A percentile compares a stretch with the other conserved stretches of the same genome.
Conservation (phyloP, 2,888 invertebrate genomes). For the Orthosia gothica region DNA sequence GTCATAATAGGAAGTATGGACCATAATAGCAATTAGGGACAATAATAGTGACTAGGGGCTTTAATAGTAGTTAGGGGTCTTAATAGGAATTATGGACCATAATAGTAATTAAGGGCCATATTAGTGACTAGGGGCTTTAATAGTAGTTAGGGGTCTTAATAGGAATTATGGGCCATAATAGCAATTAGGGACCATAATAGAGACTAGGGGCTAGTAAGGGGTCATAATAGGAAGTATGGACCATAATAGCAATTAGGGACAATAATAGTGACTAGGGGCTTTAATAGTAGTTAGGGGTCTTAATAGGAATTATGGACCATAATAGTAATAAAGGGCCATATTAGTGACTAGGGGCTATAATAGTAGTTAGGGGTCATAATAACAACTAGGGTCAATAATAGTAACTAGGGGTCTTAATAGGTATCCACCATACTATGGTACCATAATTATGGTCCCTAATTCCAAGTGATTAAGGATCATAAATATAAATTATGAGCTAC, state of each 20-base stretch:
- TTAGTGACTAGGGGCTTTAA: background rate
- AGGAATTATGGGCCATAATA: background rate
- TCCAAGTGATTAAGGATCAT: too few species aligned
- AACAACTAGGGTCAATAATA: background rate
- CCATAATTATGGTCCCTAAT: too few species aligned
- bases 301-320: background rate
- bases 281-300: background rate
- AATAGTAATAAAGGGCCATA: background rate
- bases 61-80: background rate
- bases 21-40: background rate
- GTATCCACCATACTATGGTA: too few species aligned
- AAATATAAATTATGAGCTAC: too few species aligned
- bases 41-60: too few species aligned
- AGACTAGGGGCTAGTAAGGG: background rate
- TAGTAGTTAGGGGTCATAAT: background rate
- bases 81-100: background rate
- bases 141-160: accelerated
- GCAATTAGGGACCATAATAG: background rate
- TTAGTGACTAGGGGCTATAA: too few species aligned
- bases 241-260: background rate
- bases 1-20: background rate
- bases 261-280: too few species aligned
- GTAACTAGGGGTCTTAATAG: too few species aligned
- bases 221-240: background rate
- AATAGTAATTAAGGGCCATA: background rate